phyloP scores from a whole-genome alignment of 2,888 invertebrate genomes.

The Patella depressa region DNA sequence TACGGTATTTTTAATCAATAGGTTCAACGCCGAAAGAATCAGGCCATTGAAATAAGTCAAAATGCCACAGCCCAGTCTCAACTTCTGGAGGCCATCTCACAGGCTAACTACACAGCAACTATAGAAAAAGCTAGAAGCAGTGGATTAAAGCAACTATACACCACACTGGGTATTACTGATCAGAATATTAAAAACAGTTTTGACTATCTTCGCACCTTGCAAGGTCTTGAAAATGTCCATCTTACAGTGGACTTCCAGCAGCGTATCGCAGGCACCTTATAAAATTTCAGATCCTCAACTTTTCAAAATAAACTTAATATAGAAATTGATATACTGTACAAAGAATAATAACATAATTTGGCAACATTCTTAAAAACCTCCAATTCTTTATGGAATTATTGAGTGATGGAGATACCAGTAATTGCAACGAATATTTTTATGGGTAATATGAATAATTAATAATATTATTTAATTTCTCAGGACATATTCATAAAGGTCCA shows the following conservation, averaged over 20 bases:
- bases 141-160: conserved; percentile 55
- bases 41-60: conserved; percentile 52
- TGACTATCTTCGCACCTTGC: conserved; percentile 61
- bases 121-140: conserved; percentile 54
- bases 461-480: too few relatives aligned
- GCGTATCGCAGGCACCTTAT: conserved; percentile 47
- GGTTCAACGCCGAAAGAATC: conserved; percentile 54
- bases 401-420: too few relatives aligned
- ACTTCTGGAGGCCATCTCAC: conserved; percentile 40
- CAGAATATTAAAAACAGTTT: conserved; percentile 57
- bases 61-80: conserved; percentile 47
- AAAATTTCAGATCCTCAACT: not conserved
- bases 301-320: not conserved
- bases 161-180: conserved; percentile 43
- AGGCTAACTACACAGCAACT: conserved; percentile 55
- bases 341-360: too few relatives aligned
- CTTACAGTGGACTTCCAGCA: conserved; percentile 63
- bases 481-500: too few relatives aligned
- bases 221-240: conserved; percentile 51
- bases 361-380: too few relatives aligned
- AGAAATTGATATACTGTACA: too few relatives aligned
- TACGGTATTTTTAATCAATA: conserved; percentile 21
- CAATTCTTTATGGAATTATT: too few relatives aligned
- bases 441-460: too few relatives aligned
- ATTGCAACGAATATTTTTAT: too few relatives aligned